Percentiles rank a stretch among this genome's conserved stretches.
Evolutionary conservation across 2,113 vertebrate species (phyloP).

Genomic region (Acanthisitta chloris): DNA sequence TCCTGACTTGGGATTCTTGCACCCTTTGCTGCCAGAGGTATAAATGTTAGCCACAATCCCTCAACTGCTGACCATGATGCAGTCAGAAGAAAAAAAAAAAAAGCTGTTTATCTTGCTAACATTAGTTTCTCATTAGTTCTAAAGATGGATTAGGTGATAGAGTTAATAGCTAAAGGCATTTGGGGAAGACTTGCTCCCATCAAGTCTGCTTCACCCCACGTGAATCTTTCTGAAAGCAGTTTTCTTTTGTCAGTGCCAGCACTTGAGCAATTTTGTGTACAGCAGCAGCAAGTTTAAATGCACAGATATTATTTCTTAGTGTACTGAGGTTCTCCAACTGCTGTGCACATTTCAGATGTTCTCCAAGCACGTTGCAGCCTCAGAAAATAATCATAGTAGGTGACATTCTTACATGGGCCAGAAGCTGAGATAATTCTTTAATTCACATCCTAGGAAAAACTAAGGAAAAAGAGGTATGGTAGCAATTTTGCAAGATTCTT

Average conservation of each 20-base stretch:
- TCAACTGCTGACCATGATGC: not conserved
- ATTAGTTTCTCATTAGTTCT: not conserved
- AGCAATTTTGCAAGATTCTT: not conserved
- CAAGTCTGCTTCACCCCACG: not conserved
- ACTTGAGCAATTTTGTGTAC: not conserved
- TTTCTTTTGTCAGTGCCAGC: not conserved
- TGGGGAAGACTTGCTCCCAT: not conserved
- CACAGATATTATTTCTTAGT: not conserved
- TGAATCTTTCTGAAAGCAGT: not conserved
- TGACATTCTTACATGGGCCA: not conserved
- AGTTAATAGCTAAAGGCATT: not conserved
- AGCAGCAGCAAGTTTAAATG: not conserved
- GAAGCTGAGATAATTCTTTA: constrained; percentile 40
- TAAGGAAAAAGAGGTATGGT: not conserved
- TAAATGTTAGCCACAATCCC: not conserved
- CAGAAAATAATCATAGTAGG: not conserved
- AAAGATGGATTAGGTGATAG: not conserved
- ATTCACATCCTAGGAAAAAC: not conserved
- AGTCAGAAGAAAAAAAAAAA: not conserved
- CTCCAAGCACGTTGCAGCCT: not conserved
- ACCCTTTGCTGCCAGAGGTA: not conserved
- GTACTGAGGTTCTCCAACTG: not conserved
- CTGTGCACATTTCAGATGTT: not conserved
- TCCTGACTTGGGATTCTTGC: not conserved
- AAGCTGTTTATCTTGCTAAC: not conserved